Percentiles rank a stretch among this genome's conserved stretches.
Evolutionary conservation across 2,113 vertebrate species (phyloP).

Genomic region (Telmatochromis sp.): DNA sequence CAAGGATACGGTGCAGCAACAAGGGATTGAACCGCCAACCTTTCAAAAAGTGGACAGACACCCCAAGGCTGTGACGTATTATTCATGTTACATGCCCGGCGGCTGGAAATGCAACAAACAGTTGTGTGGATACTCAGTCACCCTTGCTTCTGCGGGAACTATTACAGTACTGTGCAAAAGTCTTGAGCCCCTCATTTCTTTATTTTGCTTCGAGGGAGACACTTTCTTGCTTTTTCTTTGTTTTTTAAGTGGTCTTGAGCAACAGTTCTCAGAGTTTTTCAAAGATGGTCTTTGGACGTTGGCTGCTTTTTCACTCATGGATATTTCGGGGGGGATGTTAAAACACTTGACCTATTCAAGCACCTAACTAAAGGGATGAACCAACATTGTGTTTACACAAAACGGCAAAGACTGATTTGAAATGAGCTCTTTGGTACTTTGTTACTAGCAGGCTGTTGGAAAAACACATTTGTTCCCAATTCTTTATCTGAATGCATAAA

Average conservation of each 20-base stretch:
- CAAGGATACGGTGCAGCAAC: not conserved
- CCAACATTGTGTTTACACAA: fast-evolving
- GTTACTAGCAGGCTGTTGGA: not conserved
- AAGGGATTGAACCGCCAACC: not conserved
- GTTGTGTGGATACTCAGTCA: fast-evolving
- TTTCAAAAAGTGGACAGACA: not conserved
- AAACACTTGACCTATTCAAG: not conserved
- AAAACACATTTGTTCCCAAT: not conserved
- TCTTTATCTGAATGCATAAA: not conserved
- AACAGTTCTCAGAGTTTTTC: not conserved
- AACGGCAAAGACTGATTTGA: not conserved
- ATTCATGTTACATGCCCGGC: not conserved
- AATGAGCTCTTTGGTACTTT: not conserved
- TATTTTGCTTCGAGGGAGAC: not conserved
- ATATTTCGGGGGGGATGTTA: too few species aligned
- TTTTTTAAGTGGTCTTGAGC: not conserved
- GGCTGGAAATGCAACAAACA: not conserved
- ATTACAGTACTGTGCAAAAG: not conserved
- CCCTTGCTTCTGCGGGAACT: fast-evolving
- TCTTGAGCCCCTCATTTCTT: not conserved
- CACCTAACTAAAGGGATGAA: not conserved
- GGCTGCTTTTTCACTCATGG: not conserved
- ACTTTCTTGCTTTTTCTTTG: not conserved
- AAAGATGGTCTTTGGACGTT: not conserved
- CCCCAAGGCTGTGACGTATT: not conserved